phyloP scores from a whole-genome alignment of 2,888 invertebrate genomes.

The Myathropa florea region DNA sequence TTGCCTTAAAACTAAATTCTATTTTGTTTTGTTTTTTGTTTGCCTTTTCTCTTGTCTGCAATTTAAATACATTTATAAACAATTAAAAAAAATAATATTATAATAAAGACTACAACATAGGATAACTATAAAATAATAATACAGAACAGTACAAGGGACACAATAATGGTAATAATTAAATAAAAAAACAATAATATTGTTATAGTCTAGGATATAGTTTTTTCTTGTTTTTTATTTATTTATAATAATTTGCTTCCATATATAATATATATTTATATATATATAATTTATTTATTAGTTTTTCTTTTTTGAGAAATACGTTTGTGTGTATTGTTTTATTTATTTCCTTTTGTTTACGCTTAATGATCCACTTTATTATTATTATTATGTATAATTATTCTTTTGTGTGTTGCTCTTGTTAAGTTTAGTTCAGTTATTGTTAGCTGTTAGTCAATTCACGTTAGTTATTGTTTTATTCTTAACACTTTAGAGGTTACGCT shows the following conservation, averaged over 20 bases:
- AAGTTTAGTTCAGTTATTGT: constrained; percentile 53
- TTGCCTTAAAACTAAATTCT: constrained; percentile 66
- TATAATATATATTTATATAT: constrained; percentile 70
- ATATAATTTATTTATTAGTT: constrained; percentile 67
- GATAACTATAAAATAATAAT: constrained; percentile 69
- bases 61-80: constrained; percentile 70
- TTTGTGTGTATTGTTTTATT: constrained; percentile 2
- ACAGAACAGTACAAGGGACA: constrained; percentile 63
- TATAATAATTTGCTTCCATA: constrained; percentile 59
- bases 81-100: constrained; percentile 60
- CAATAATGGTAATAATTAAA: constrained; percentile 37
- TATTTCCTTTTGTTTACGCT: constrained; percentile 11
- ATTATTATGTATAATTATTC: too few relatives aligned
- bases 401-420: constrained; percentile 31
- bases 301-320: constrained; percentile 60
- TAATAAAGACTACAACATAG: constrained; percentile 38
- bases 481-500: constrained; percentile 47
- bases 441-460: constrained; percentile 62
- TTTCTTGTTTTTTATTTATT: constrained; percentile 24
- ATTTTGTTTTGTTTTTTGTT: constrained; percentile 25
- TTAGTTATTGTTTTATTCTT: constrained; percentile 56
- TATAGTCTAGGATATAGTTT: constrained; percentile 69
- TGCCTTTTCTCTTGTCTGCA: constrained; percentile 32
- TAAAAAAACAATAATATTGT: constrained; percentile 63
- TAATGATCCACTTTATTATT: constrained; percentile 21